Percentiles rank a stretch among this genome's conserved stretches.
Evolutionary conservation across 1,140 invertebrate species (phyloP).

Genomic region (Ectropis grisescens): DNA sequence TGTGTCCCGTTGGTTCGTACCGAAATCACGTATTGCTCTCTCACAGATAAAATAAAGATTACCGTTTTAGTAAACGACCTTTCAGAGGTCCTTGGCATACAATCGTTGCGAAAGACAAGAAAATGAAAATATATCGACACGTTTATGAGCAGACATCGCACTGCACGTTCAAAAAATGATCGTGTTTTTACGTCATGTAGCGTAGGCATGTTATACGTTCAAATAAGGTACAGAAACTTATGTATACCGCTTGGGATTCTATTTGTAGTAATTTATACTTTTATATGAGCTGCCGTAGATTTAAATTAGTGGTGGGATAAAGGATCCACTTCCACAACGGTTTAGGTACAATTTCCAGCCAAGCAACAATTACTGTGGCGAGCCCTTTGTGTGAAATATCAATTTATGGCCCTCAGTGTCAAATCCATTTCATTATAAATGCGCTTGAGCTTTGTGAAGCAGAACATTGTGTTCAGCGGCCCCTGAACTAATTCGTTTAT

Average conservation of each 20-base stretch:
- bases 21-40: conserved; percentile 28
- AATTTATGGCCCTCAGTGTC: conserved; percentile 19
- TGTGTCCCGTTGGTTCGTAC: conserved; percentile 27
- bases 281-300: too few relatives aligned
- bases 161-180: too few relatives aligned
- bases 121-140: conserved; percentile 36
- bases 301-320: too few relatives aligned
- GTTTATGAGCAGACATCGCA: too few relatives aligned
- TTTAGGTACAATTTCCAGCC: too few relatives aligned
- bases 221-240: too few relatives aligned
- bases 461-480: conserved; percentile 3
- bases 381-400: conserved; percentile 33
- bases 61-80: conserved; percentile 52
- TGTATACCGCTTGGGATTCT: too few relatives aligned
- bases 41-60: conserved; percentile 59
- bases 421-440: conserved; percentile 12
- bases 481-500: conserved; percentile 2
- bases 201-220: too few relatives aligned
- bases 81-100: conserved; percentile 49
- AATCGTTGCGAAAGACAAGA: conserved; percentile 40
- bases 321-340: too few relatives aligned
- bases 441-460: conserved; percentile 1
- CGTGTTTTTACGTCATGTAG: too few relatives aligned
- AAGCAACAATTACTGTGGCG: conserved; percentile 34
- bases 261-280: too few relatives aligned